These are phyloP conservation scores for Pollicipes pollicipes DNA, from an alignment of 1,140 invertebrate species.

Conservation along the genomic window DNA sequence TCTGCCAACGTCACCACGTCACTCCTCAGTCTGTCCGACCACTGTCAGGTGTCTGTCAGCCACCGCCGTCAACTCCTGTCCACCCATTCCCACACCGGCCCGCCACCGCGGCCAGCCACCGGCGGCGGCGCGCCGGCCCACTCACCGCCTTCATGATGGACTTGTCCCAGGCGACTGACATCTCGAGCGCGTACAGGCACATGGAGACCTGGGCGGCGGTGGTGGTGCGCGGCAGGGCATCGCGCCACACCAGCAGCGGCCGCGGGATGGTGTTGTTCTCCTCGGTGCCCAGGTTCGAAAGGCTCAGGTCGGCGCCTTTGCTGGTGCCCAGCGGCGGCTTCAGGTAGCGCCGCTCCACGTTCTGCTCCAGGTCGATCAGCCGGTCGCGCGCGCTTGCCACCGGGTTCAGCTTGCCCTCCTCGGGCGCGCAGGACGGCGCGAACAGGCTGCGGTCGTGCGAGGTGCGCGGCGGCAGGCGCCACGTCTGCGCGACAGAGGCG, in stretches of 20 bases:
- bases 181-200: conserved; percentile 72
- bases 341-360: conserved; percentile 79
- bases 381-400: conserved; percentile 53
- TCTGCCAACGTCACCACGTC: too few relatives aligned
- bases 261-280: conserved; percentile 13
- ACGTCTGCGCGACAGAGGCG: conserved; percentile 10
- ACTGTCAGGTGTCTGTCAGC: too few relatives aligned
- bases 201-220: conserved; percentile 79
- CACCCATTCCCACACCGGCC: too few relatives aligned
- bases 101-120: too few relatives aligned
- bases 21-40: too few relatives aligned
- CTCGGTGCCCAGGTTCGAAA: neutral
- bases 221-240: conserved; percentile 57
- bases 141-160: conserved; percentile 97
- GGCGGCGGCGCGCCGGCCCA: too few relatives aligned
- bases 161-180: conserved; percentile 91
- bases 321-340: conserved; percentile 73
- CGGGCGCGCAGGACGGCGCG: conserved; percentile 13
- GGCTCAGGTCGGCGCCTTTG: conserved; percentile 8
- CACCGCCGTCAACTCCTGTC: too few relatives aligned
- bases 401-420: conserved; percentile 30
- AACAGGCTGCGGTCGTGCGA: conserved; percentile 13
- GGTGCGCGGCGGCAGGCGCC: conserved; percentile 11
- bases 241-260: conserved; percentile 66
- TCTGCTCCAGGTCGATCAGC: conserved; percentile 62